phyloP scores from a whole-genome alignment of 2,113 vertebrate species.

The Origma solitaria region DNA sequence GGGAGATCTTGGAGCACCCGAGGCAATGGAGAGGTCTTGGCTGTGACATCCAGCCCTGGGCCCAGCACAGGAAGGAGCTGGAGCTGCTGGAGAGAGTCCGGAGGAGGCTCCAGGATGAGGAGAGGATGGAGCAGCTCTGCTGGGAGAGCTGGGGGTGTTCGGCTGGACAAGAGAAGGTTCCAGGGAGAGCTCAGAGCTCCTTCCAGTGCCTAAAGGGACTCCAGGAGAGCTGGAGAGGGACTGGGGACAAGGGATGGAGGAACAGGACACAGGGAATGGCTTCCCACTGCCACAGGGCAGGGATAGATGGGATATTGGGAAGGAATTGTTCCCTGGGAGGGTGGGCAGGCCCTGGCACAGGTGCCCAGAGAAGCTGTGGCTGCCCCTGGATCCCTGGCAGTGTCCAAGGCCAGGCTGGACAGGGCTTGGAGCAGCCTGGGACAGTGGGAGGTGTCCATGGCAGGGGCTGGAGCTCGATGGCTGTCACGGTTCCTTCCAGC shows the following conservation, averaged over 20 bases:
- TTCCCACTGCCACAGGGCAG: not conserved
- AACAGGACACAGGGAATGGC: not conserved
- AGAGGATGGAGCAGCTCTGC: too few species aligned
- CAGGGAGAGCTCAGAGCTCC: not conserved
- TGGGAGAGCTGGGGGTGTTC: not conserved
- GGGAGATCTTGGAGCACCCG: not conserved
- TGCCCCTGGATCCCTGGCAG: not conserved
- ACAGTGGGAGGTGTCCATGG: too few species aligned
- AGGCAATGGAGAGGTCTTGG: too few species aligned
- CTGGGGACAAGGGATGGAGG: not conserved
- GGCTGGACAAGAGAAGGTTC: not conserved
- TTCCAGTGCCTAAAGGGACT: rapidly evolving
- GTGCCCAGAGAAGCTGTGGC: not conserved
- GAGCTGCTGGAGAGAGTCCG: not conserved
- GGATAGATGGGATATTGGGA: not conserved
- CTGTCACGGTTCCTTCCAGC: not conserved
- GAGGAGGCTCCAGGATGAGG: not conserved
- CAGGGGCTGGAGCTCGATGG: not conserved
- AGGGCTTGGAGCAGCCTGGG: too few species aligned
- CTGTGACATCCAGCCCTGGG: not conserved
- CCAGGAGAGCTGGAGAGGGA: not conserved
- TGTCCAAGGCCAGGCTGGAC: not conserved
- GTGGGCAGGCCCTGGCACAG: not conserved
- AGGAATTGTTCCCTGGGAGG: not conserved
- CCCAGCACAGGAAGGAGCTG: too few species aligned